phyloP scores from a whole-genome alignment of 2,888 invertebrate genomes.

The Patella ulyssiponensis region DNA sequence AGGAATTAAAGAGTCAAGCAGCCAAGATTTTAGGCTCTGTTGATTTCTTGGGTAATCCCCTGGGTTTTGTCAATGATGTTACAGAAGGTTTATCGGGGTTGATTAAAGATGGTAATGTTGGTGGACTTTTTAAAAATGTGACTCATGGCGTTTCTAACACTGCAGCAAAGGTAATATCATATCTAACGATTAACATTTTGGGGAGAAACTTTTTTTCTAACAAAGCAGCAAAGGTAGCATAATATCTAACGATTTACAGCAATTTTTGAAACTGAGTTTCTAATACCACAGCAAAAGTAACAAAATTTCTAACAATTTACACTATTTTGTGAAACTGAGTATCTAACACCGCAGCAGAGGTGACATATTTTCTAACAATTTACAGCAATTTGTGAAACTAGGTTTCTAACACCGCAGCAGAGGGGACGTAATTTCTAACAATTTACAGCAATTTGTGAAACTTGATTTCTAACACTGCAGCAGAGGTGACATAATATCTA shows the following conservation, averaged over 20 bases:
- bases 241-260: neutral
- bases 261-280: neutral
- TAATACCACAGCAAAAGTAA: constrained; percentile 96
- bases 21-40: constrained; percentile 95
- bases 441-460: neutral
- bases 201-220: no score
- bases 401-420: no score
- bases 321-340: constrained; percentile 72
- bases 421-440: neutral
- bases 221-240: constrained; percentile 92
- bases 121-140: constrained; percentile 92
- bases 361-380: constrained; percentile 72
- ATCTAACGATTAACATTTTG: no score
- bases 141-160: constrained; percentile 98
- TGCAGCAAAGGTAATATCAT: constrained; percentile 87
- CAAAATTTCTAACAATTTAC: neutral
- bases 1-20: constrained; percentile 95
- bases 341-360: constrained; percentile 97
- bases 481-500: constrained; percentile 82
- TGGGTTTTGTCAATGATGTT: constrained; percentile 95
- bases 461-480: constrained; percentile 84
- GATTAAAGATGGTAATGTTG: constrained; percentile 92
- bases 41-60: constrained; percentile 97
- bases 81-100: constrained; percentile 94
- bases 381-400: no score